Percentiles rank a stretch among this genome's conserved stretches.
Conservation (phyloP, 1,140 invertebrate species). For the Sinonovacula constricta region DNA sequence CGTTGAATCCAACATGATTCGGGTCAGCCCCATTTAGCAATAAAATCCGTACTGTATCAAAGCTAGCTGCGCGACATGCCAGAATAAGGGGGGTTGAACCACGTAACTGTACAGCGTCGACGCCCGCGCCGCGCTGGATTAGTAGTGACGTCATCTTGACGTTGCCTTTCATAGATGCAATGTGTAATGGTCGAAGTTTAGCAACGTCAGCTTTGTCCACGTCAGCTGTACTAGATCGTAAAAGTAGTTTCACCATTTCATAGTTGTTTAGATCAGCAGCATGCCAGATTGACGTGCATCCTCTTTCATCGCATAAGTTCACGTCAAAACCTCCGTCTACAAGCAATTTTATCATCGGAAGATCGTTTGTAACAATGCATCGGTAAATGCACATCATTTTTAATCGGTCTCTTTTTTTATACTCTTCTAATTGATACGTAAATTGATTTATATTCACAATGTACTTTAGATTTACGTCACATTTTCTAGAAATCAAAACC, state of each 20-base stretch:
- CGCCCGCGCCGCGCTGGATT: conserved; percentile 60
- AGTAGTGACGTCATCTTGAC: conserved; percentile 63
- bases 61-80: conserved; percentile 59
- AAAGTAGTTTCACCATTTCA: conserved; percentile 64
- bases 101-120: conserved; percentile 64
- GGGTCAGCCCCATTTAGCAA: conserved; percentile 71
- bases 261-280: conserved; percentile 68
- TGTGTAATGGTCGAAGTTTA: conserved; percentile 65
- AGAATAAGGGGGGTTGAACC: conserved; percentile 69
- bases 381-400: conserved; percentile 63
- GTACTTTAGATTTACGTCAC: conserved; percentile 64
- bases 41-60: conserved; percentile 60
- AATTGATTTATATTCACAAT: conserved; percentile 64
- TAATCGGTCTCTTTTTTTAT: conserved; percentile 60
- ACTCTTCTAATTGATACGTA: conserved; percentile 57
- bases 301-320: conserved; percentile 65
- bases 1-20: conserved; percentile 66
- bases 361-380: conserved; percentile 63
- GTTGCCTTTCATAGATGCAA: conserved; percentile 68
- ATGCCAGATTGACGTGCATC: conserved; percentile 68
- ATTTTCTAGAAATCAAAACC: conserved; percentile 53
- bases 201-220: conserved; percentile 64
- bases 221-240: conserved; percentile 49
- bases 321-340: conserved; percentile 68
- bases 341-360: conserved; percentile 61